Evolutionary conservation across 2,113 vertebrate species (phyloP).

Genomic region (Lepus europaeus): DNA sequence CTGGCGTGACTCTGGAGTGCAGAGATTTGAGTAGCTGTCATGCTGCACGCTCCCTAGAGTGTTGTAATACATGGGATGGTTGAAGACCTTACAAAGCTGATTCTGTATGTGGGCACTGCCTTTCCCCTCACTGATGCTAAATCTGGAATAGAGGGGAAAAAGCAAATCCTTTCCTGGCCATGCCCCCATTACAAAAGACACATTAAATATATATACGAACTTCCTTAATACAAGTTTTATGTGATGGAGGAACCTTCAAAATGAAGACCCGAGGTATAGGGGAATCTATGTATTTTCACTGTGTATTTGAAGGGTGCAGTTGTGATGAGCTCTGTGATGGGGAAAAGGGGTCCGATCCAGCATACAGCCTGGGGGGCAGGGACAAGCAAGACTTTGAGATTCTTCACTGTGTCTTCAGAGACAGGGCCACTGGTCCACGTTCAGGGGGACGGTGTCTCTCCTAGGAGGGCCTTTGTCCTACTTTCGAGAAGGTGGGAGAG

Average conservation of each 20-base stretch:
- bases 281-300: not conserved
- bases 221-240: not conserved
- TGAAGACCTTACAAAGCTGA: not conserved
- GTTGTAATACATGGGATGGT: accelerated
- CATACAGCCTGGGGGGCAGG: too few relatives aligned
- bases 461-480: not conserved
- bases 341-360: too few relatives aligned
- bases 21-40: not conserved
- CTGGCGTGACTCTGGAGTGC: not conserved
- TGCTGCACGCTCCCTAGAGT: not conserved
- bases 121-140: not conserved
- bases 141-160: too few relatives aligned
- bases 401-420: not conserved
- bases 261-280: not conserved
- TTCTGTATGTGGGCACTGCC: not conserved
- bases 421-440: not conserved
- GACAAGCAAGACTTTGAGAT: not conserved
- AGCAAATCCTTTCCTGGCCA: not conserved
- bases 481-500: not conserved
- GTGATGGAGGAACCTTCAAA: not conserved
- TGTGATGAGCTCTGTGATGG: not conserved
- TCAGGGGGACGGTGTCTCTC: not conserved
- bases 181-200: not conserved
- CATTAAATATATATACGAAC: not conserved
- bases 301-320: not conserved